Percentiles rank a stretch among this genome's conserved stretches.
phyloP scores from a whole-genome alignment of 2,113 vertebrate genomes.

The Erythrolamprus reginae region DNA sequence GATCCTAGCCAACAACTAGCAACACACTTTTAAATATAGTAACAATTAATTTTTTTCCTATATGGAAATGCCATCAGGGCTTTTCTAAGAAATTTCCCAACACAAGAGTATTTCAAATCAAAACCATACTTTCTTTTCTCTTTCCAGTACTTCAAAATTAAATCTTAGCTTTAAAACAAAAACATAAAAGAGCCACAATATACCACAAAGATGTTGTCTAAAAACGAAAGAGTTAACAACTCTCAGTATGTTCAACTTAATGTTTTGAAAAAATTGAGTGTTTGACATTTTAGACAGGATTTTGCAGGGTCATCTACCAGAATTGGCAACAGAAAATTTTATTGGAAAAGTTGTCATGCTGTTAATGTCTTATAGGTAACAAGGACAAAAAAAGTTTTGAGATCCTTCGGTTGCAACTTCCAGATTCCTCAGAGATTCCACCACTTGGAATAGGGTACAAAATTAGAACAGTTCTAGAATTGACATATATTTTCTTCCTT shows the following conservation, averaged over 20 bases:
- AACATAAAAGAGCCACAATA: constrained; percentile 31
- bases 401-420: not conserved
- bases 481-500: not conserved
- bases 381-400: not conserved
- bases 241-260: not conserved
- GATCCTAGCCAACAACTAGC: not conserved
- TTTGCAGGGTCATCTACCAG: not conserved
- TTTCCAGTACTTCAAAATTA: constrained; percentile 25
- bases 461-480: not conserved
- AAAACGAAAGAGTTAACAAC: constrained; percentile 18
- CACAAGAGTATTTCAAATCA: constrained; percentile 43
- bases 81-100: constrained; percentile 36
- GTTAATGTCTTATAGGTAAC: not conserved
- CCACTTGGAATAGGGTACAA: not conserved
- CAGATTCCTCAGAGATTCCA: not conserved
- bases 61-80: constrained; percentile 31
- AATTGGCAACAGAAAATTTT: not conserved
- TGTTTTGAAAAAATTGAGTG: not conserved
- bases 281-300: not conserved
- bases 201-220: constrained; percentile 21
- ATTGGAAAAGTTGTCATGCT: not conserved
- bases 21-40: constrained; percentile 10
- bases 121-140: constrained; percentile 6
- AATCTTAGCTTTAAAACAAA: not conserved
- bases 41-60: constrained; percentile 23